phyloP scores from a whole-genome alignment of 1,140 invertebrate species.

The Armadillidium nasatum region DNA sequence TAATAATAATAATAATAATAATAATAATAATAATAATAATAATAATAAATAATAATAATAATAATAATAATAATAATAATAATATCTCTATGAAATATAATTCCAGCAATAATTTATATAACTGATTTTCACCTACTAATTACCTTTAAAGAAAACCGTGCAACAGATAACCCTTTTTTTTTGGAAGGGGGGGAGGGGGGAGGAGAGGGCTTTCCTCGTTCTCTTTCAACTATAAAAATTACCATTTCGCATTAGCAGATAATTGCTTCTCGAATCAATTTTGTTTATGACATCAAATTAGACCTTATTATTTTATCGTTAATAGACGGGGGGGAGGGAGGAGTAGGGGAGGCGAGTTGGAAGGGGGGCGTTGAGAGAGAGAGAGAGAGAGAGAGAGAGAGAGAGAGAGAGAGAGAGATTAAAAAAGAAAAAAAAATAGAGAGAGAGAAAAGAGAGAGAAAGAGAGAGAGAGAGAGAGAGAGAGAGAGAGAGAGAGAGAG shows the following conservation, averaged over 20 bases:
- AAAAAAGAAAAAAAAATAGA: no score
- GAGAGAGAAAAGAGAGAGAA: no score
- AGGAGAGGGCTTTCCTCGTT: no score
- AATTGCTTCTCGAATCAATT: neutral
- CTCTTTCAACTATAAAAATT: neutral
- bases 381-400: no score
- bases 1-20: conserved; percentile 1
- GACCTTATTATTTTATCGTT: conserved; percentile 5
- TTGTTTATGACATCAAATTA: conserved; percentile 12
- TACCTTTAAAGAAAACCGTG: neutral
- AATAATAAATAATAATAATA: neutral
- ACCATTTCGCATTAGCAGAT: neutral
- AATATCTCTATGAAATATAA: neutral
- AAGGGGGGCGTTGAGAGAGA: no score
- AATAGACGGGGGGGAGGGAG: neutral
- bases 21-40: conserved; percentile 6
- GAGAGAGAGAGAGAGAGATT: no score
- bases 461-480: no score
- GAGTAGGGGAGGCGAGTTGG: no score
- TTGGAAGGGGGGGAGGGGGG: no score
- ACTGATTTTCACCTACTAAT: neutral
- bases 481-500: no score
- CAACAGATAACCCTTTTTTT: neutral
- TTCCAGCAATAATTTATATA: no score
- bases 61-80: neutral